These are phyloP conservation scores for Chionodraco myersi DNA, from an alignment of 2,113 vertebrate genomes.

Conservation along the genomic window DNA sequence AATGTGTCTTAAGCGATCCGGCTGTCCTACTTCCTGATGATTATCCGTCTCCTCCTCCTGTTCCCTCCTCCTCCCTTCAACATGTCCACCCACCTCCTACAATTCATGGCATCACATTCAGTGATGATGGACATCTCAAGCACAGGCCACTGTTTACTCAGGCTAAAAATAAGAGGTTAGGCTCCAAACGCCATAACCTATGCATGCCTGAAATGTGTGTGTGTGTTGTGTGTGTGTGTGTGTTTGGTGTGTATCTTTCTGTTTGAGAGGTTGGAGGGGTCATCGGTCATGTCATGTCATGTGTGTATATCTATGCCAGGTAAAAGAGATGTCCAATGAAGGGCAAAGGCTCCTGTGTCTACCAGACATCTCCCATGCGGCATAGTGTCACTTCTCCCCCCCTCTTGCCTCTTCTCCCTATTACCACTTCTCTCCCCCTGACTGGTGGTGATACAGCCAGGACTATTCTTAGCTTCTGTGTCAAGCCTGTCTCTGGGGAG, in stretches of 20 bases:
- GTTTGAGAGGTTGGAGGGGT: conserved; percentile 33
- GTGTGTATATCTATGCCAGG: conserved; percentile 41
- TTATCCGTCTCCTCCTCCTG: conserved; percentile 54
- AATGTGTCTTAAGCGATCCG: conserved; percentile 46
- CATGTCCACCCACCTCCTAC: conserved; percentile 28
- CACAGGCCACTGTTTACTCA: conserved; percentile 49
- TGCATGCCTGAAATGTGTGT: conserved; percentile 25
- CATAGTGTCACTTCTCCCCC: conserved; percentile 42
- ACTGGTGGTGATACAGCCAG: conserved; percentile 41
- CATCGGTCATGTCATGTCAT: conserved; percentile 42
- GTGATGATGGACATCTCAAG: conserved; percentile 62
- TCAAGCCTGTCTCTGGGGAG: conserved; percentile 74
- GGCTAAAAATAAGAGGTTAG: conserved; percentile 63
- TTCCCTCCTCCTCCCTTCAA: conserved; percentile 32
- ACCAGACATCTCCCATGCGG: conserved; percentile 49
- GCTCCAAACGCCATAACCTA: conserved; percentile 15
- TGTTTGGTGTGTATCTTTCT: conserved; percentile 4
- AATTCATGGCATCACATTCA: conserved; percentile 22
- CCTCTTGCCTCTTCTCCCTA: conserved; percentile 20
- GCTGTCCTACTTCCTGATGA: conserved; percentile 57
- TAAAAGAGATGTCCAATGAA: conserved; percentile 65
- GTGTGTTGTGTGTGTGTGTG: neutral
- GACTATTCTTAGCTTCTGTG: conserved; percentile 77
- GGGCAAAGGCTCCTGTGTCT: conserved; percentile 51
- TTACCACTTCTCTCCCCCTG: conserved; percentile 7